These are phyloP conservation scores for Paguma larvata DNA, from an alignment of 2,797 vertebrate genomes.

Conservation along the genomic window DNA sequence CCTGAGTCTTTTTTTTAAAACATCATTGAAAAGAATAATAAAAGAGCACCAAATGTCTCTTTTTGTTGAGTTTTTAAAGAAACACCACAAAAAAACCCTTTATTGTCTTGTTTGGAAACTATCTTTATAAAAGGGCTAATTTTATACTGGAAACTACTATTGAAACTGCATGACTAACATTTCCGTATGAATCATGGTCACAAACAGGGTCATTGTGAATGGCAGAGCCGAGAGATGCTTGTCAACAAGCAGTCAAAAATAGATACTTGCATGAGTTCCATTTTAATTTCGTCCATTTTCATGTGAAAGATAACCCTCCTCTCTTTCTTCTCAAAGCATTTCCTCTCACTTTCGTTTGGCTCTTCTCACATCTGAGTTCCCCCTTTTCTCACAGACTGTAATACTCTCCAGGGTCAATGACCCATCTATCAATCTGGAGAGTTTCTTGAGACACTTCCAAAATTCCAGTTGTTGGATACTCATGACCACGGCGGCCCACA, in stretches of 20 bases:
- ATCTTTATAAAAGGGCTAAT: not conserved
- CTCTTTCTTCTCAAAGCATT: not conserved
- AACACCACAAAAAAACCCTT: slow-evolving; percentile 81
- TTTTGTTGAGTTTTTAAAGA: slow-evolving; percentile 73
- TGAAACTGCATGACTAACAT: slow-evolving; percentile 27
- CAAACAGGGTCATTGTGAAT: not conserved
- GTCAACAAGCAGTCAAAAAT: not conserved
- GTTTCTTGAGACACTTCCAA: not conserved
- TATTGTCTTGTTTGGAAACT: slow-evolving; percentile 55
- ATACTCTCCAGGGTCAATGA: not conserved
- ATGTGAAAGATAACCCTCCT: not conserved
- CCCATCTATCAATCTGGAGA: not conserved
- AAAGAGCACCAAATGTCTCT: slow-evolving; percentile 64
- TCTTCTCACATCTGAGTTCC: not conserved
- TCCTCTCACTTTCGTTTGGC: not conserved
- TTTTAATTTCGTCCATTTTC: not conserved
- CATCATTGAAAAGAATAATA: slow-evolving; percentile 71
- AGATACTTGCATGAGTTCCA: not conserved
- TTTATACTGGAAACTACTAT: slow-evolving; percentile 36
- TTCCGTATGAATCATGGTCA: slow-evolving; percentile 44
- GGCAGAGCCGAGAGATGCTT: not conserved
- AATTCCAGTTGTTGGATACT: slow-evolving; percentile 8
- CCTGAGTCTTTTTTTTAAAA: slow-evolving; percentile 63
- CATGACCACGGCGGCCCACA: not conserved
- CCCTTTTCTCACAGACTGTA: not conserved